Evolutionary conservation across 2,797 vertebrate species (phyloP), one percentile per base, ranked within the genome.

Genomic region (Pipistrellus kuhlii): DNA sequence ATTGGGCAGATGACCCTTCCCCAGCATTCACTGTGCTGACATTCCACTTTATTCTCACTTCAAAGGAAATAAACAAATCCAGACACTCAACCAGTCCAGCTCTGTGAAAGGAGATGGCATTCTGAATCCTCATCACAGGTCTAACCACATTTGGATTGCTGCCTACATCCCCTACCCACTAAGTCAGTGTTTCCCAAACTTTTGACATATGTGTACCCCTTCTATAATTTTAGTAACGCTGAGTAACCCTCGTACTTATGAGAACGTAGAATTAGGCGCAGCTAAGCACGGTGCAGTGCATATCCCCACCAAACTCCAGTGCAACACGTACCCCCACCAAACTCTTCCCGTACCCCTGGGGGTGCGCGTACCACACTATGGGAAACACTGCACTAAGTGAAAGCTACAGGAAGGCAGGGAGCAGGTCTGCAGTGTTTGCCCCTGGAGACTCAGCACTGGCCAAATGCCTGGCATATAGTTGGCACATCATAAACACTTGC

Each of bases 41-140:
- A 27, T 27, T n/a, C 55, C 68, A 81, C 68, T 66, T 55, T 82
- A 73, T 81, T 27, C 14, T 55, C 69, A 77, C 38, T 73, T 78
- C 46, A 53, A 59, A 83, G 41, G 59, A 91, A 80, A 89, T 68
- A 62, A 59, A 68, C 55, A 48, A 62, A 72, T 66, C 25, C 77
- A 91, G 32, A 64, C 32, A 14, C 23, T 84, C 84, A 82, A 41
- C 44, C 27, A 68, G 38, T 66, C 48, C 25, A 48, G 69, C 77
- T 92, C 53, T 15, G 5, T 69, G 41, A 94, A 80, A 90, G 73
- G 38, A 92, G 77, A 48, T 72, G 35, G 21, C 86, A 72, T 75
- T 57, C 41, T 1, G 6, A 81, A 27, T 53, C 73, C 21, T 88
- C 46, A 7, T 62, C 46, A 41, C 66, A 59, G 64, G 35, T 88